Percentiles rank a stretch among this genome's conserved stretches.
phyloP scores from a whole-genome alignment of 1,140 invertebrate species.

The Panagrolaimus sp. region DNA sequence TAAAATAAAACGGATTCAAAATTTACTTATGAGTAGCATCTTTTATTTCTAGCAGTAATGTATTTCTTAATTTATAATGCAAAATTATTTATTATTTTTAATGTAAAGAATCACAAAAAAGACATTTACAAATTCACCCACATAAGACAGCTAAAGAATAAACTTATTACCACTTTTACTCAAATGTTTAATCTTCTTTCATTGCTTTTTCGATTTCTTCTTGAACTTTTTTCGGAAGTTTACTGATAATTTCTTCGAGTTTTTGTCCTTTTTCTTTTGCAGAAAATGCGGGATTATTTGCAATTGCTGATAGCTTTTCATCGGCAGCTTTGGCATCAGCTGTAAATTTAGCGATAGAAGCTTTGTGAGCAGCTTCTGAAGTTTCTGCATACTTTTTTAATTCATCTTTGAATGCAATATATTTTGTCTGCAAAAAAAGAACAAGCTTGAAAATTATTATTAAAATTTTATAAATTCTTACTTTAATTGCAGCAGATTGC shows the following conservation, averaged over 20 bases:
- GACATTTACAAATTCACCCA: no score
- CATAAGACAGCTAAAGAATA: no score
- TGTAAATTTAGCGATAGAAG: slow-evolving; percentile 39
- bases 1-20: no score
- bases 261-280: slow-evolving; percentile 41
- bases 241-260: slow-evolving; percentile 43
- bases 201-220: slow-evolving; percentile 51
- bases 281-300: slow-evolving; percentile 42
- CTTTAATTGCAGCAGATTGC: slow-evolving; percentile 44
- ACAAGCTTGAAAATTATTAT: neutral
- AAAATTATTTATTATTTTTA: no score
- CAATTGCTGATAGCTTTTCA: slow-evolving; percentile 44
- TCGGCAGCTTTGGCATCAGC: slow-evolving; percentile 49
- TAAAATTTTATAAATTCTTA: slow-evolving; percentile 19
- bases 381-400: slow-evolving; percentile 36
- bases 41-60: no score
- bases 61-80: no score
- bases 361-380: slow-evolving; percentile 47
- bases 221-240: slow-evolving; percentile 39
- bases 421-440: slow-evolving; percentile 38
- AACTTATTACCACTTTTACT: no score
- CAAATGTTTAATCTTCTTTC: no score
- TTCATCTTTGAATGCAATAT: slow-evolving; percentile 37
- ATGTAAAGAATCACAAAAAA: no score
- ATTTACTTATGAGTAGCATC: no score